Base-by-base conservation (phyloP, 2,888 invertebrate species). In the Prostheceraeus crozeri region DNA sequence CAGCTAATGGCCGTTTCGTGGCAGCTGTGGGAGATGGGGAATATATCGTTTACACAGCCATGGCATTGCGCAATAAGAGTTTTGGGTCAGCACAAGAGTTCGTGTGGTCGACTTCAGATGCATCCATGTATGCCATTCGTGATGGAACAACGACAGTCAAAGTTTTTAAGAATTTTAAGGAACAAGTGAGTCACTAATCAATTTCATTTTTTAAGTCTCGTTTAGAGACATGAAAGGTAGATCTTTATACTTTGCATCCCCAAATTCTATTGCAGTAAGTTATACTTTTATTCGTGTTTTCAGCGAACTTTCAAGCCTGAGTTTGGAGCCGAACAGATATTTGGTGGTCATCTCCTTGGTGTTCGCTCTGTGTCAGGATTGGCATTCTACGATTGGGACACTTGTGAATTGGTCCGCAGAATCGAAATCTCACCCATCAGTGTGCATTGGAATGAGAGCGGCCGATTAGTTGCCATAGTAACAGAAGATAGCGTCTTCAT, bases 21-120 rank as follows among this genome's bases (percentile, higher is more conserved):
- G 96, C 94, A 0, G 96, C 96, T 1, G 98, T 98, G 72, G 98
- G 98, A 1, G 98, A 99, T 76, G 98, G 98, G 11, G 98, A 99
- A 76, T 99, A 94, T 76, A 98, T 99, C 52, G 96, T 99, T 68
- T 98, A 99, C 80, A 99, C 98, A 0, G 91, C 98, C 0, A 94
- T 98, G 93, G 96, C 96, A 0, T 79, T 99, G 64, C 81, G 98
- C 56, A 99, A 99, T 77, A 99, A 99, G 75, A 93, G 93, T 1
- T 99, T 96, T 73, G 98, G 98, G 0, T 85, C 89, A 10, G 96
- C 94, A 0, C 89, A 93, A 69, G 98, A 99, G 79, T 99, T 99
- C 74, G 96, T 96, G 0, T 99, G 98, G 98, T 90, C 91, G 0
- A 82, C 85, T 52, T 68, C 68, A 40, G 98, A 99, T 75, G 89